These are phyloP conservation scores for Pogoniulus pusillus DNA, from an alignment of 2,797 vertebrate genomes.

Conservation along the genomic window DNA sequence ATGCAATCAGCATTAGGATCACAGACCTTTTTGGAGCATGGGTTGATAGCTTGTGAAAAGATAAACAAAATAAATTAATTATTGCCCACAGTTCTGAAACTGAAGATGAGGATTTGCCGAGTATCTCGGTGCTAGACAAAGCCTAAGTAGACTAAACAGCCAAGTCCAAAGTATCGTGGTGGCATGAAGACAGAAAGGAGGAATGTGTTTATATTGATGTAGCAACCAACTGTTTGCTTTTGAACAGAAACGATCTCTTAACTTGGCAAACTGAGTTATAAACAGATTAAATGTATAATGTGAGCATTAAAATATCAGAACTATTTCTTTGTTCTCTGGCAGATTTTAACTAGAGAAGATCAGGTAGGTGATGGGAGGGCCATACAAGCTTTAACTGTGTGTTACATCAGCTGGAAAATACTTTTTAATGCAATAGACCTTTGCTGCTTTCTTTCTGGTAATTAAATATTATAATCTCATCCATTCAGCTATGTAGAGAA, in stretches of 20 bases:
- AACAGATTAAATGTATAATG: slow-evolving; percentile 17
- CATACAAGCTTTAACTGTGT: background rate
- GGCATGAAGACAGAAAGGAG: background rate
- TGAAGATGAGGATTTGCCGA: background rate
- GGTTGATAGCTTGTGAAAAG: slow-evolving; percentile 85
- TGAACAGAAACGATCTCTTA: slow-evolving; percentile 11
- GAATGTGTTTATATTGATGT: slow-evolving; percentile 39
- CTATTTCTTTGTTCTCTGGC: slow-evolving; percentile 4
- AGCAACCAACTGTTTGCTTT: slow-evolving; percentile 39
- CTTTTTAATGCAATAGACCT: slow-evolving; percentile 19
- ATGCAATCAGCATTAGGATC: slow-evolving; percentile 80
- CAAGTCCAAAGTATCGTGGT: background rate
- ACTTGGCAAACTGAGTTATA: slow-evolving; percentile 20
- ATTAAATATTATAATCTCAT: slow-evolving; percentile 29
- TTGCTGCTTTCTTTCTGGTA: background rate
- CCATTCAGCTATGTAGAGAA: background rate
- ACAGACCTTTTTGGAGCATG: slow-evolving; percentile 81
- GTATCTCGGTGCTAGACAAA: background rate
- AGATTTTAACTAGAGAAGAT: background rate
- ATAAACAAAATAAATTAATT: background rate
- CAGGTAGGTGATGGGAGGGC: background rate
- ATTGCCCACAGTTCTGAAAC: background rate
- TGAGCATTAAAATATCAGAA: slow-evolving; percentile 18
- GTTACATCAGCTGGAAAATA: slow-evolving; percentile 47
- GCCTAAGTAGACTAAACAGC: background rate